Base-by-base conservation (phyloP, 2,113 vertebrate genomes). In the Rhineura floridana region DNA sequence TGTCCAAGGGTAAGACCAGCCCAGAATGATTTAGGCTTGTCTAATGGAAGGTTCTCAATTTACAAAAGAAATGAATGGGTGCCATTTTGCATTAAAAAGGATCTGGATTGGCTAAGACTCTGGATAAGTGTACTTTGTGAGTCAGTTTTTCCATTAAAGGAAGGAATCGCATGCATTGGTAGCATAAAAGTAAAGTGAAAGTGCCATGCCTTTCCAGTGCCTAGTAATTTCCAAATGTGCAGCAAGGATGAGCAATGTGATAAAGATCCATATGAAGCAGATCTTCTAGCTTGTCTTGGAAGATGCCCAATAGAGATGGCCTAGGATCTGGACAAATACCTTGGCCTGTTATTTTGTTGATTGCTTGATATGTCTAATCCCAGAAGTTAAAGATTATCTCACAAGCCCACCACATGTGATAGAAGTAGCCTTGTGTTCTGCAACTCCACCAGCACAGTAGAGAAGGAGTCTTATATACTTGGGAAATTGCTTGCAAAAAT, bases 121-220 rank as follows among this genome's bases (percentile, higher is more conserved):
- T 8, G 42, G 5, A 15, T 65, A 33, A 48, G 62, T 33, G 62
- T 48, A 48, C 25, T 19, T 46, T 25, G n/a, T 25, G 48, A 81
- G 55, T 83, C 44, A 72, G 6, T 84, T 42, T 84, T 84, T 50
- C 82, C 67, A 84, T 84, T 70, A 72, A 84, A 70, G 44, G 9
- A 52, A 6, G 25, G 12, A n/a, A 13, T 15, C 50, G 21, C 69
- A n/a, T 59, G 50, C 21, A 28, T 44, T 81, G 80, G 42, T 65
- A 81, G 55, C 39, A 42, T 30, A 81, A 63, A 65, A 15, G 19
- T 50, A 36, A 23, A 39, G 30, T 36, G 44, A 33, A 69, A 52
- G 36, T 67, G 19, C 67, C 44, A 46, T 36, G 44, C 19, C 9
- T 52, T 39, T 36, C 46, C 81, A 69, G 30, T 48, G 36, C n/a